These are phyloP conservation scores for Sipha flava DNA, from an alignment of 1,140 invertebrate species.

Conservation along the genomic window DNA sequence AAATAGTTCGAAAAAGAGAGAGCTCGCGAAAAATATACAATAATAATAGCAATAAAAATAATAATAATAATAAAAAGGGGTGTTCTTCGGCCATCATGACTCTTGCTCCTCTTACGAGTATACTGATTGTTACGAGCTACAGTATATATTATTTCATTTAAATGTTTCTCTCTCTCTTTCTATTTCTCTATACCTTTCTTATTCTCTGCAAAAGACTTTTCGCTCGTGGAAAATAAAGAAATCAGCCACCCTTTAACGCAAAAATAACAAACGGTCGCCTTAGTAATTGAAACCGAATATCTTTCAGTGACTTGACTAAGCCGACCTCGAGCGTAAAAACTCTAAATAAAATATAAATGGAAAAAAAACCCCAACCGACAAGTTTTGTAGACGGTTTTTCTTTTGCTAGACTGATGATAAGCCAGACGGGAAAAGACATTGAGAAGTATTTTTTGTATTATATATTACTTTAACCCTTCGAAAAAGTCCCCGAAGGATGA, in stretches of 20 bases:
- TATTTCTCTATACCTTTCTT: neutral
- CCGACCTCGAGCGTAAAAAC: conserved; percentile 2
- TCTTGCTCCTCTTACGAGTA: neutral
- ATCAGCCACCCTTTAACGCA: neutral
- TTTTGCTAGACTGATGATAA: neutral
- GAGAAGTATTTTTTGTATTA: neutral
- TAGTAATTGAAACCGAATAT: conserved; percentile 13
- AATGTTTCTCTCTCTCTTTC: neutral
- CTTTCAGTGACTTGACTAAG: neutral
- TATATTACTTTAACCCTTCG: neutral
- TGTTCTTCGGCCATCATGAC: neutral
- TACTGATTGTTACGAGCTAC: neutral
- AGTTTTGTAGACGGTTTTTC: neutral
- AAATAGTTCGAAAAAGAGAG: neutral
- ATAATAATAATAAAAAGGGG: neutral
- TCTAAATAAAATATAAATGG: neutral
- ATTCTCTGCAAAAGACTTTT: neutral
- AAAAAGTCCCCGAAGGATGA: neutral
- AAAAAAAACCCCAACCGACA: neutral
- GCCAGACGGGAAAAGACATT: neutral
- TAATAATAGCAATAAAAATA: neutral
- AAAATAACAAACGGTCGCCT: neutral
- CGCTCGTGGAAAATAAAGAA: neutral
- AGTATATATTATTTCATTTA: conserved; percentile 30
- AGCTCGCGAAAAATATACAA: neutral